Conservation (phyloP, 2,797 vertebrate genomes). For the Melanotaenia boesemani region DNA sequence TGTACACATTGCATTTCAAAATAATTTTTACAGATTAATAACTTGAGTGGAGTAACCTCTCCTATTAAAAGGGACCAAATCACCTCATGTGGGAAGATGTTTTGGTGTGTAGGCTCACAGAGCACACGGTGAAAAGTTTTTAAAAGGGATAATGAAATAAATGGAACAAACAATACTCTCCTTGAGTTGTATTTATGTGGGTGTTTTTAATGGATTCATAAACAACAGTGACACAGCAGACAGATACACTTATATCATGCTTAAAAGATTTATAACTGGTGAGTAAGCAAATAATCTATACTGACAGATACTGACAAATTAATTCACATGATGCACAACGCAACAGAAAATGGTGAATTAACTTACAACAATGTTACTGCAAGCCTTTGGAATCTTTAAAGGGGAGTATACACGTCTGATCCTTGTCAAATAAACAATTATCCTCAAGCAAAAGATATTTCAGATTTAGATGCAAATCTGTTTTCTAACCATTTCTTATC, state of each 20-base stretch:
- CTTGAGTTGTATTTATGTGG: not conserved
- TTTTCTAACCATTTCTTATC: too few relatives aligned
- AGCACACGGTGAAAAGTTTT: slow-evolving; percentile 15
- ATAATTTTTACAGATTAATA: slow-evolving; percentile 15
- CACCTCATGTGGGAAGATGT: slow-evolving; percentile 19
- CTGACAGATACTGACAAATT: not conserved
- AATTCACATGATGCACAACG: not conserved
- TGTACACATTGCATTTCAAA: slow-evolving; percentile 16
- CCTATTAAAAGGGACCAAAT: slow-evolving; percentile 24
- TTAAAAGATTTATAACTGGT: not conserved
- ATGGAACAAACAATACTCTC: not conserved
- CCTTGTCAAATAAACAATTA: too few relatives aligned
- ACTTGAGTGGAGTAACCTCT: slow-evolving; percentile 25
- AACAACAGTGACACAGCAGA: not conserved
- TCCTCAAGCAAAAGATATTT: too few relatives aligned
- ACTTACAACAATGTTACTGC: too few relatives aligned
- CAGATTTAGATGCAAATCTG: too few relatives aligned
- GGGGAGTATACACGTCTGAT: too few relatives aligned
- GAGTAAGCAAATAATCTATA: not conserved
- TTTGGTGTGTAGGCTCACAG: slow-evolving; percentile 44
- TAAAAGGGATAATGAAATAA: slow-evolving; percentile 33
- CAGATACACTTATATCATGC: not conserved
- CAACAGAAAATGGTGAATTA: too few relatives aligned
- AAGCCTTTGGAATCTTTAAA: too few relatives aligned
- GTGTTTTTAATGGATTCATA: not conserved